These are phyloP conservation scores for Carpatolechia fugitivella DNA, from an alignment of 2,888 invertebrate species.

Conservation along the genomic window DNA sequence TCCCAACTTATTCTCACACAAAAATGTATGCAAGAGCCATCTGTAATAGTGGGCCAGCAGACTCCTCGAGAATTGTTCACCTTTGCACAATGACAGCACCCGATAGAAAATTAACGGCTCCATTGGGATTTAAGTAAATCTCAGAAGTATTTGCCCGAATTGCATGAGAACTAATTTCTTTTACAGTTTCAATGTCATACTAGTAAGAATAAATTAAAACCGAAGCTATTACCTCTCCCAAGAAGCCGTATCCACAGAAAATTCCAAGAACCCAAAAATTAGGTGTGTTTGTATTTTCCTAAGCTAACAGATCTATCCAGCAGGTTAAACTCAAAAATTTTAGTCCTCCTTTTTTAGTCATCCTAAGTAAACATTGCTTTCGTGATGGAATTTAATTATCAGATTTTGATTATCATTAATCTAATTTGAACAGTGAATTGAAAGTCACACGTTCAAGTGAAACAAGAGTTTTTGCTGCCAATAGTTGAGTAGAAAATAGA, in stretches of 20 bases:
- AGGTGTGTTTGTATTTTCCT: constrained; percentile 2
- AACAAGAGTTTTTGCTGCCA: constrained; percentile 18
- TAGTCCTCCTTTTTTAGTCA: background rate
- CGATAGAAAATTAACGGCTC: constrained; percentile 27
- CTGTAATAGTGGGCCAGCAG: constrained; percentile 57
- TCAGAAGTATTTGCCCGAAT: background rate
- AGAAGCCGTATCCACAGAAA: background rate
- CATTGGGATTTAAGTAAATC: constrained; percentile 3
- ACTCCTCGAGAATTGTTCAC: constrained; percentile 52
- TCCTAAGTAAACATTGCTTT: constrained; percentile 21
- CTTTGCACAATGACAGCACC: constrained; percentile 36
- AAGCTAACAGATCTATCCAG: background rate
- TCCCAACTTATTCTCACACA: constrained; percentile 62
- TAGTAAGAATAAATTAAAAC: background rate
- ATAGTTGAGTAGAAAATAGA: constrained; percentile 24
- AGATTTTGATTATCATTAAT: background rate
- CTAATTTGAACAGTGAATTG: background rate
- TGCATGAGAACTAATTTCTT: background rate
- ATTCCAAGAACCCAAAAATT: constrained; percentile 3
- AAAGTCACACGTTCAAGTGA: constrained; percentile 13
- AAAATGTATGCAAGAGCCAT: constrained; percentile 56
- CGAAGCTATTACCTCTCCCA: background rate
- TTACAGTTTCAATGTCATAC: background rate
- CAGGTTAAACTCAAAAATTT: background rate
- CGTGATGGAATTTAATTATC: constrained; percentile 5